These are phyloP conservation scores for Colostygia pectinataria DNA, from an alignment of 2,888 invertebrate genomes.

Conservation along the genomic window DNA sequence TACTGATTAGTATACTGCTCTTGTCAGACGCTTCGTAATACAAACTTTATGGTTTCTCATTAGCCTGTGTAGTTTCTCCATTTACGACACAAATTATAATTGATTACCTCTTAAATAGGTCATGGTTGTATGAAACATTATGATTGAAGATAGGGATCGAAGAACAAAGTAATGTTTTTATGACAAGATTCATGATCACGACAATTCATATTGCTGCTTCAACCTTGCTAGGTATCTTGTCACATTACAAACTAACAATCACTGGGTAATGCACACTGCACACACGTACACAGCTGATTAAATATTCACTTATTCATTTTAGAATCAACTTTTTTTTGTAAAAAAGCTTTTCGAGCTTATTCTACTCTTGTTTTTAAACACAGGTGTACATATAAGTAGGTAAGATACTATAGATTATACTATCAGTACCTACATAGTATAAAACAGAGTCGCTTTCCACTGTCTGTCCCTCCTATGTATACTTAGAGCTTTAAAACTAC, in stretches of 20 bases:
- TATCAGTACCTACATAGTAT: too few relatives aligned
- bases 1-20: constrained; percentile 31
- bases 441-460: too few relatives aligned
- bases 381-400: too few relatives aligned
- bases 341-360: constrained; percentile 7
- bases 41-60: constrained; percentile 55
- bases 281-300: neutral
- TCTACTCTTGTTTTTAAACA: neutral
- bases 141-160: constrained; percentile 60
- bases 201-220: constrained; percentile 29
- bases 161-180: constrained; percentile 44
- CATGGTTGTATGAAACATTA: constrained; percentile 52
- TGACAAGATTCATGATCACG: constrained; percentile 35
- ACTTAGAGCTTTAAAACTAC: too few relatives aligned
- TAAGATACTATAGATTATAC: too few relatives aligned
- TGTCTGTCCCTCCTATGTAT: too few relatives aligned
- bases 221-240: constrained; percentile 28
- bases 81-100: constrained; percentile 65
- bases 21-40: constrained; percentile 34
- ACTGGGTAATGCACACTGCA: too few relatives aligned
- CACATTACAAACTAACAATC: neutral
- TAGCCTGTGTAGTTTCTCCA: constrained; percentile 55
- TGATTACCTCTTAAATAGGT: constrained; percentile 64
- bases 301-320: too few relatives aligned
- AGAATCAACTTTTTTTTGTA: constrained; percentile 6